Evolutionary conservation across 30 jellyfish, hydroid and myxozoan genomes (phyloP).

Genomic region (Sanderia malayensis): DNA sequence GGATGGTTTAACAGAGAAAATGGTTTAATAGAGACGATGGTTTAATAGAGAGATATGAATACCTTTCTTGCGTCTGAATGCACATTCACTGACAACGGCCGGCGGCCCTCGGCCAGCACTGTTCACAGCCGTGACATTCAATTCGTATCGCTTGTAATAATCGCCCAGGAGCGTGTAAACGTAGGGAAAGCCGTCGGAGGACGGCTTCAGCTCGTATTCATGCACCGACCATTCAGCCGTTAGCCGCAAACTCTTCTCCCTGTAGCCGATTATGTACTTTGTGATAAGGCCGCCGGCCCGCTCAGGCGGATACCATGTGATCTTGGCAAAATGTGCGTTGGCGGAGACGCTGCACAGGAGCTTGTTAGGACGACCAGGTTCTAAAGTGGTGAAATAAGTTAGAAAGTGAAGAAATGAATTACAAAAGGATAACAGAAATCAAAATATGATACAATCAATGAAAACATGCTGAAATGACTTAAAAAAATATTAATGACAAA

Average conservation of each 20-base stretch:
- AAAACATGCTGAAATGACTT: too few species aligned
- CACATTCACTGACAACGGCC: conserved; percentile 32
- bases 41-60: too few species aligned
- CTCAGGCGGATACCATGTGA: conserved; percentile 60
- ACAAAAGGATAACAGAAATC: too few species aligned
- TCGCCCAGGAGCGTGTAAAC: conserved; percentile 18
- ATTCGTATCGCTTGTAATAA: conserved; percentile 34
- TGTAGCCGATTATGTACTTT: conserved; percentile 35
- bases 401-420: too few species aligned
- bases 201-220: conserved; percentile 5
- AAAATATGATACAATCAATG: too few species aligned
- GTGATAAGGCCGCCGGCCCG: conserved; percentile 40
- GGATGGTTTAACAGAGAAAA: too few species aligned
- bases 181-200: conserved; percentile 31
- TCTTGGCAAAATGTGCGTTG: conserved; percentile 33
- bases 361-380: conserved; percentile 42
- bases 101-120: conserved; percentile 51
- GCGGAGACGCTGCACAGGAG: conserved; percentile 42
- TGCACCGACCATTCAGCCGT: conserved; percentile 24
- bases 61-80: conserved; percentile 28
- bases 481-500: too few species aligned
- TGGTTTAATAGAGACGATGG: too few species aligned
- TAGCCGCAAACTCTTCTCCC: conserved; percentile 11
- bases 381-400: too few species aligned
- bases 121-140: conserved; percentile 50